phyloP scores from a whole-genome alignment of 2,888 invertebrate genomes.

The Hirtodrosophila confusa region DNA sequence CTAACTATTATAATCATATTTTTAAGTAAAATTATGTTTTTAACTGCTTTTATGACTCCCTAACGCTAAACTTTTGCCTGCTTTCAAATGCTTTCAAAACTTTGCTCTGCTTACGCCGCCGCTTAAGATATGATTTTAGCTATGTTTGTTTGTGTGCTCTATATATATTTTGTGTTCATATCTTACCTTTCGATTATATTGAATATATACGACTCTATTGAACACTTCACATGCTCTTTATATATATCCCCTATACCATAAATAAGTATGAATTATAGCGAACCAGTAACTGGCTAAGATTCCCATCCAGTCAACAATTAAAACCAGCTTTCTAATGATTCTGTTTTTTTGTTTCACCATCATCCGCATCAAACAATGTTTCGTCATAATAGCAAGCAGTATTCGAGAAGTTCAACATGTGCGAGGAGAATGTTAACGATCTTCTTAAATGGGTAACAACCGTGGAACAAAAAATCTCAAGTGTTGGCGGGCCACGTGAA shows the following conservation, averaged over 20 bases:
- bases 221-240: conserved; percentile 24
- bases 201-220: conserved; percentile 24
- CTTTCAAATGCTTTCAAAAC: conserved; percentile 26
- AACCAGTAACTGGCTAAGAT: conserved; percentile 34
- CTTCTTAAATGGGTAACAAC: conserved; percentile 94
- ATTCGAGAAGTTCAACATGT: conserved; percentile 96
- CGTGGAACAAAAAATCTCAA: conserved; percentile 92
- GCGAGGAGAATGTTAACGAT: conserved; percentile 93
- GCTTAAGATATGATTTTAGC: conserved; percentile 77
- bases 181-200: conserved; percentile 52
- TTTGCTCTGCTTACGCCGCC: conserved; percentile 81
- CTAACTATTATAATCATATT: conserved; percentile 32
- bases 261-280: conserved; percentile 31
- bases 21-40: conserved; percentile 36
- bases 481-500: conserved; percentile 94
- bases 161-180: conserved; percentile 66
- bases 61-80: conserved; percentile 36
- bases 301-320: not conserved
- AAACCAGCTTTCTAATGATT: conserved; percentile 33
- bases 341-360: conserved; percentile 19
- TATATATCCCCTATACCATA: conserved; percentile 21
- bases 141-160: conserved; percentile 82
- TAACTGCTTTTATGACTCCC: conserved; percentile 53
- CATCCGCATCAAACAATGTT: conserved; percentile 22
- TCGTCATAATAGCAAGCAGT: conserved; percentile 91